These are phyloP conservation scores for Diarsia dahlii DNA, from an alignment of 2,888 invertebrate genomes.

Conservation along the genomic window DNA sequence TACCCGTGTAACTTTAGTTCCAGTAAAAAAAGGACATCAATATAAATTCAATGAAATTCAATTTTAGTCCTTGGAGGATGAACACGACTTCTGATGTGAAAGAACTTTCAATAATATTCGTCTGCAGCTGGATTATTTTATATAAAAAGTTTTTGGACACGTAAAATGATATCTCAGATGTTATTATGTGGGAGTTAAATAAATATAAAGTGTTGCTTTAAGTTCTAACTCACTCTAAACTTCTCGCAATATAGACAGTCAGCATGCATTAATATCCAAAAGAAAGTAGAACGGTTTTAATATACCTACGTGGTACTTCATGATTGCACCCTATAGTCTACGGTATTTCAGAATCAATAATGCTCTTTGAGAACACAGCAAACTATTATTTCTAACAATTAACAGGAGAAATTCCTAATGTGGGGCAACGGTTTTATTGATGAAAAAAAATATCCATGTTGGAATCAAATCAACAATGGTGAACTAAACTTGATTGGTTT, in stretches of 20 bases:
- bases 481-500: no score
- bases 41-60: constrained; percentile 27
- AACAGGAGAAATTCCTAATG: no score
- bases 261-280: not conserved
- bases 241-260: not conserved
- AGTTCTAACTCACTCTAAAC: not conserved
- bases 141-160: constrained; percentile 3
- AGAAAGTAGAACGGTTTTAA: not conserved
- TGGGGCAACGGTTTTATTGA: no score
- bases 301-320: not conserved
- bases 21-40: not conserved
- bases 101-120: constrained; percentile 23
- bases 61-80: constrained; percentile 19
- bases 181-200: not conserved
- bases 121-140: constrained; percentile 27
- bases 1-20: not conserved
- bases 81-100: constrained; percentile 1
- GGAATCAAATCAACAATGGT: not conserved
- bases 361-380: not conserved
- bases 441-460: no score
- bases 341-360: not conserved
- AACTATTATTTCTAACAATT: no score
- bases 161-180: constrained; percentile 8
- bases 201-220: not conserved
- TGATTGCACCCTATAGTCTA: no score